A percentile compares a stretch with the other conserved stretches of the same genome.
phyloP scores from a whole-genome alignment of 2,888 invertebrate species.

The Papilio demoleus region DNA sequence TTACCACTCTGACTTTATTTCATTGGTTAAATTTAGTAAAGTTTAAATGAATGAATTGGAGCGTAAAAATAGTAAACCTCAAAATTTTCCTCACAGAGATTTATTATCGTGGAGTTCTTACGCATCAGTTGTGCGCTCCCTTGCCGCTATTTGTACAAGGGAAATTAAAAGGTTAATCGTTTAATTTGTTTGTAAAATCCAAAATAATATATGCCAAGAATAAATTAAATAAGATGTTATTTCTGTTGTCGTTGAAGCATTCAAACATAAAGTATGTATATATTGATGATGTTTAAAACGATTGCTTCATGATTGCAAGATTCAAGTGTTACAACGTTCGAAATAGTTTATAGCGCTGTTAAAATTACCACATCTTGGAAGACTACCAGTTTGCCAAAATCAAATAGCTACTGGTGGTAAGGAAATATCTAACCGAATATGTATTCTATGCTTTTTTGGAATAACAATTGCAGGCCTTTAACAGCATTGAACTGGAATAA shows the following conservation, averaged over 20 bases:
- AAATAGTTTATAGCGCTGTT: constrained; percentile 13
- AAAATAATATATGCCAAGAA: constrained; percentile 1
- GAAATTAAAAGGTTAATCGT: constrained; percentile 30
- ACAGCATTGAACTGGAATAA: neutral
- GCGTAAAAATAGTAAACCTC: constrained; percentile 33
- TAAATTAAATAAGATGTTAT: neutral
- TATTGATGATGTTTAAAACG: neutral
- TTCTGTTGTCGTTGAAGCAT: neutral
- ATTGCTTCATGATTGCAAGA: neutral
- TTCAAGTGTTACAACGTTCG: neutral
- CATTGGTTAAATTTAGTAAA: constrained; percentile 16
- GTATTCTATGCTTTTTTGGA: neutral
- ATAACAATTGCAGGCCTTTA: neutral
- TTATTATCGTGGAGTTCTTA: constrained; percentile 33
- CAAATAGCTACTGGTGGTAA: constrained; percentile 6
- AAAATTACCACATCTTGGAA: constrained; percentile 24
- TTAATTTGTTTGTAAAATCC: constrained; percentile 21
- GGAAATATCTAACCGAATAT: constrained; percentile 10
- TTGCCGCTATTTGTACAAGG: constrained; percentile 22
- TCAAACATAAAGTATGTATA: neutral
- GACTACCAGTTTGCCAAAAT: constrained; percentile 7
- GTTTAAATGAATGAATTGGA: constrained; percentile 30
- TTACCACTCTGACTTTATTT: neutral
- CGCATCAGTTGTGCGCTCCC: constrained; percentile 34
- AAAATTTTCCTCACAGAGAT: constrained; percentile 32